phyloP scores from a whole-genome alignment of 2,797 vertebrate genomes.

The Ispidina picta region DNA sequence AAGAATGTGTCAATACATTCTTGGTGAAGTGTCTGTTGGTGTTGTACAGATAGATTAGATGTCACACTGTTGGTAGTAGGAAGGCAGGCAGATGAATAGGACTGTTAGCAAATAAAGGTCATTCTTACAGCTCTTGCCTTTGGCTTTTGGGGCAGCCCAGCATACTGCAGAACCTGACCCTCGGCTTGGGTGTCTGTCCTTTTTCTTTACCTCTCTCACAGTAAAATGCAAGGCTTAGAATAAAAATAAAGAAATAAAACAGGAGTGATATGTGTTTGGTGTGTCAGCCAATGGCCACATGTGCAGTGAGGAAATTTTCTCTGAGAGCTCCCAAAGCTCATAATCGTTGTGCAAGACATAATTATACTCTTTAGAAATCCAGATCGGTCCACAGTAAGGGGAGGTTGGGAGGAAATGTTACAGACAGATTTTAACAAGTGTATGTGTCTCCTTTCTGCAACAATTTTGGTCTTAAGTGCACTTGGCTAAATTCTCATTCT shows the following conservation, averaged over 20 bases:
- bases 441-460: constrained; percentile 57
- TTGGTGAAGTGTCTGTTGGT: neutral
- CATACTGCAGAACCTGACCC: neutral
- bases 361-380: constrained; percentile 74
- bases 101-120: neutral
- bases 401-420: constrained; percentile 32
- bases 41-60: neutral
- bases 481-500: constrained; percentile 57
- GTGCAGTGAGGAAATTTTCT: constrained; percentile 66
- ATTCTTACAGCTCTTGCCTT: neutral
- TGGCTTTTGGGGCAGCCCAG: neutral
- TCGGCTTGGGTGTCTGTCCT: neutral
- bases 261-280: constrained; percentile 39
- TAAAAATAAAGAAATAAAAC: neutral
- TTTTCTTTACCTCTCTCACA: constrained; percentile 6
- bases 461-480: constrained; percentile 56
- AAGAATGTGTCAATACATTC: neutral
- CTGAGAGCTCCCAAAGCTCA: constrained; percentile 68
- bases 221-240: neutral
- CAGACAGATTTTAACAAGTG: constrained; percentile 58
- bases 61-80: neutral
- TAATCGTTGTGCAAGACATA: constrained; percentile 70
- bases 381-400: constrained; percentile 57
- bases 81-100: neutral
- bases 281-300: constrained; percentile 70